Percentiles rank a stretch among this genome's conserved stretches.
phyloP scores from a whole-genome alignment of 2,888 invertebrate genomes.

The Chouioia cunea region DNA sequence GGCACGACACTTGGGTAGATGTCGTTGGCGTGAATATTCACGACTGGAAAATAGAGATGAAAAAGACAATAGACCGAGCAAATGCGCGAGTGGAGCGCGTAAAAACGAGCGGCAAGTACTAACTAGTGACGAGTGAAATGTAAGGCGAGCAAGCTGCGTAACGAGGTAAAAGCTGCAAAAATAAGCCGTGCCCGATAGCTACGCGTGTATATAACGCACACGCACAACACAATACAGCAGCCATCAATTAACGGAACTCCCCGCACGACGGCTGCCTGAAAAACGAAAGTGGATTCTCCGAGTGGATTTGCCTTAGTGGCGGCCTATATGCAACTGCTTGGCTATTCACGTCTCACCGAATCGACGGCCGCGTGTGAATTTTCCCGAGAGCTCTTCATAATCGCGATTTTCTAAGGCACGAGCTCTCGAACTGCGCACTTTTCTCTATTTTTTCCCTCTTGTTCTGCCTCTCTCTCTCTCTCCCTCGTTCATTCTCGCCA shows the following conservation, averaged over 20 bases:
- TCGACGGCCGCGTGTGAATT: slow-evolving; percentile 29
- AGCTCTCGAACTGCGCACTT: neutral
- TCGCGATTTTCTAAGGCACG: slow-evolving; percentile 38
- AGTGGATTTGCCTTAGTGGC: slow-evolving; percentile 50
- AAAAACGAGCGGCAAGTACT: neutral
- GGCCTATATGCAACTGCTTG: slow-evolving; percentile 1
- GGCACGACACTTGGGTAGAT: too few relatives aligned
- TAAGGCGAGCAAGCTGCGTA: slow-evolving; percentile 14
- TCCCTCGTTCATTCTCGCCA: neutral
- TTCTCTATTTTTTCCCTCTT: neutral
- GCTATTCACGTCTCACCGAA: neutral
- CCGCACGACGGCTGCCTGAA: slow-evolving; percentile 53
- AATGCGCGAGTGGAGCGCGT: neutral
- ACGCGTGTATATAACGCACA: neutral
- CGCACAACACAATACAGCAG: slow-evolving; percentile 16
- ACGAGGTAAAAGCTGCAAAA: neutral
- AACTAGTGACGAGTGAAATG: too few relatives aligned
- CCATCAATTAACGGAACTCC: neutral
- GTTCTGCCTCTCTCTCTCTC: too few relatives aligned
- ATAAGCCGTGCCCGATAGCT: neutral
- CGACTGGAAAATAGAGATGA: neutral
- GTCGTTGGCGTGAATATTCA: too few relatives aligned
- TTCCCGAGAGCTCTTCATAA: slow-evolving; percentile 38
- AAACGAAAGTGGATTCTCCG: slow-evolving; percentile 64
- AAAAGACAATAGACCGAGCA: neutral